These are phyloP conservation scores for Seladonia tumulorum DNA, from an alignment of 2,888 invertebrate genomes.

Conservation along the genomic window DNA sequence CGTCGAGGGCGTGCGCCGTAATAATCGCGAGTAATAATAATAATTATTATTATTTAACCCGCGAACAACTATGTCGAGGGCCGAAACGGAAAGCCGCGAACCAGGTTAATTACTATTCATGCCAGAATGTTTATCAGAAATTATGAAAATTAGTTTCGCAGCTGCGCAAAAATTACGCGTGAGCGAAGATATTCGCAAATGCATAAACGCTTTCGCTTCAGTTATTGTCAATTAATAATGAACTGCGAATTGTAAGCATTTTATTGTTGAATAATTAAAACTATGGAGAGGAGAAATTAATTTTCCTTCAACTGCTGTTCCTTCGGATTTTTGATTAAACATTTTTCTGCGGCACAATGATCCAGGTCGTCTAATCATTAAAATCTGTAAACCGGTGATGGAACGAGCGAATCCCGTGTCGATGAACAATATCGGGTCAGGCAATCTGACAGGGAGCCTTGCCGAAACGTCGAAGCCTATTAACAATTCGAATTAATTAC, in stretches of 20 bases:
- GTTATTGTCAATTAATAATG: too few species aligned
- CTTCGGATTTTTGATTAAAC: background rate
- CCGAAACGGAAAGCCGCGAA: background rate
- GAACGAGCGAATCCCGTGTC: background rate
- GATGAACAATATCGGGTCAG: background rate
- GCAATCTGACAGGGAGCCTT: background rate
- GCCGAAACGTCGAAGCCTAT: background rate
- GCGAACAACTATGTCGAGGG: background rate
- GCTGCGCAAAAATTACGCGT: background rate
- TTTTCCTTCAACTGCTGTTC: background rate
- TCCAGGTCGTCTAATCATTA: background rate
- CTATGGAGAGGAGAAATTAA: background rate
- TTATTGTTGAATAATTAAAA: background rate
- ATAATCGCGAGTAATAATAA: conserved; percentile 6
- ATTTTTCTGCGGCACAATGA: background rate
- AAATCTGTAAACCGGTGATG: background rate
- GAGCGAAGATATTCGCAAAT: background rate
- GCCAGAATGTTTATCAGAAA: background rate
- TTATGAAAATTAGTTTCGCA: background rate
- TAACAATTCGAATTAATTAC: conserved; percentile 25
- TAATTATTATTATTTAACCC: background rate
- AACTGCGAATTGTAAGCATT: too few species aligned
- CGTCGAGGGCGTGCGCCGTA: background rate
- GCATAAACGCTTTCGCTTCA: too few species aligned
- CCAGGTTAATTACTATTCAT: conserved; percentile 3